phyloP scores from a whole-genome alignment of 1,140 invertebrate species.

The Trypoxylus dichotomus region DNA sequence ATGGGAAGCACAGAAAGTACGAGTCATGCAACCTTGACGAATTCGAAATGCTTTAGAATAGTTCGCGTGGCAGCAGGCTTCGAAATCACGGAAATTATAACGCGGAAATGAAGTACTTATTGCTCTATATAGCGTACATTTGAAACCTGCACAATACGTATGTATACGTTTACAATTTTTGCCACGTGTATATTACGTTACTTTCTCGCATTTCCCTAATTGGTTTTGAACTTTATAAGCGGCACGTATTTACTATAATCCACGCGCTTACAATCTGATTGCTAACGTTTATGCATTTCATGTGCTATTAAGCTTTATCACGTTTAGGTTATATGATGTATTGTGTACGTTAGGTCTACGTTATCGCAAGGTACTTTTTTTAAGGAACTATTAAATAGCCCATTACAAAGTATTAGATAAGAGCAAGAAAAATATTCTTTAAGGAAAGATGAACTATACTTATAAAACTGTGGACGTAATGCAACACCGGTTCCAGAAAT shows the following conservation, averaged over 20 bases:
- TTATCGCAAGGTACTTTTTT: too few relatives aligned
- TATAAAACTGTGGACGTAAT: too few relatives aligned
- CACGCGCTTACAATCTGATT: not conserved
- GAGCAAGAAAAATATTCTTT: too few relatives aligned
- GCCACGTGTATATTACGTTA: not conserved
- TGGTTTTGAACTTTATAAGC: not conserved
- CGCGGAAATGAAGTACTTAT: not conserved
- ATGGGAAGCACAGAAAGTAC: not conserved
- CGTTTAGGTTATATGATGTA: not conserved
- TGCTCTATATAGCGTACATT: not conserved
- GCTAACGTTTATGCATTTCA: not conserved
- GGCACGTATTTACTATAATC: too few relatives aligned
- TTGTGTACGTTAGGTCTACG: too few relatives aligned
- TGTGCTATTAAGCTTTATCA: not conserved
- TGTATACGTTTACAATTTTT: not conserved
- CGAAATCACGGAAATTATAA: not conserved
- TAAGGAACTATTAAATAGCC: too few relatives aligned
- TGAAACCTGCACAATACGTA: not conserved
- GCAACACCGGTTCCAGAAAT: too few relatives aligned
- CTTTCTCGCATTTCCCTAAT: not conserved
- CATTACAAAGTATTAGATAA: too few relatives aligned
- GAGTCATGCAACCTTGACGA: not conserved
- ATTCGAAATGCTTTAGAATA: not conserved
- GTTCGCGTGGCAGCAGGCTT: not conserved
- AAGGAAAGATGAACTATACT: too few relatives aligned